phyloP scores from a whole-genome alignment of 1,140 invertebrate species.

The Diploscapter pachys region DNA sequence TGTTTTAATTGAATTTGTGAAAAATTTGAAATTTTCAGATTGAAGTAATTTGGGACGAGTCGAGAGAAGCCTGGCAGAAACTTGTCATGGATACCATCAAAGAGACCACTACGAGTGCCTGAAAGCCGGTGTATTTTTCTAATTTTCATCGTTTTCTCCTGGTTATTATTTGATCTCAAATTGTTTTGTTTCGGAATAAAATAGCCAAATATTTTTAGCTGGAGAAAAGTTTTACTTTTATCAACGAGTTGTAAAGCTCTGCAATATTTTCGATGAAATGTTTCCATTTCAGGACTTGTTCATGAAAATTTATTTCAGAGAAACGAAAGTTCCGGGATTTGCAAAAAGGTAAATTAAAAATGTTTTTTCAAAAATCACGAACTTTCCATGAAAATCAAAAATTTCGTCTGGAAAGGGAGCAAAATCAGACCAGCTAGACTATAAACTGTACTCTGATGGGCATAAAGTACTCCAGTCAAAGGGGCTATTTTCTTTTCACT shows the following conservation, averaged over 20 bases:
- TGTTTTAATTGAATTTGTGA: neutral
- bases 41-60: slow-evolving; percentile 50
- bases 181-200: neutral
- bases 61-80: slow-evolving; percentile 42
- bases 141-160: slow-evolving; percentile 9
- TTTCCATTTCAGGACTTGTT: neutral
- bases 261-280: slow-evolving; percentile 10
- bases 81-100: slow-evolving; percentile 30
- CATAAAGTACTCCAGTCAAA: too few relatives aligned
- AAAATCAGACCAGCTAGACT: too few relatives aligned
- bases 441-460: too few relatives aligned
- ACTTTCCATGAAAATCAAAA: too few relatives aligned
- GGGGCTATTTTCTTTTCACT: too few relatives aligned
- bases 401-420: too few relatives aligned
- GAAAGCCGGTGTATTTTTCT: neutral
- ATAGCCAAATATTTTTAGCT: slow-evolving; percentile 9
- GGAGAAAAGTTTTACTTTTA: neutral
- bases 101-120: neutral
- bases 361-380: too few relatives aligned
- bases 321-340: neutral
- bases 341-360: neutral
- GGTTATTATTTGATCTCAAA: slow-evolving; percentile 1
- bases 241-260: neutral
- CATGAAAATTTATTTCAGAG: neutral
- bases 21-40: slow-evolving; percentile 19